A percentile compares a stretch with the other conserved stretches of the same genome.
These are phyloP conservation scores for Papilio dardanus DNA, from an alignment of 1,140 invertebrate genomes.

Conservation along the genomic window DNA sequence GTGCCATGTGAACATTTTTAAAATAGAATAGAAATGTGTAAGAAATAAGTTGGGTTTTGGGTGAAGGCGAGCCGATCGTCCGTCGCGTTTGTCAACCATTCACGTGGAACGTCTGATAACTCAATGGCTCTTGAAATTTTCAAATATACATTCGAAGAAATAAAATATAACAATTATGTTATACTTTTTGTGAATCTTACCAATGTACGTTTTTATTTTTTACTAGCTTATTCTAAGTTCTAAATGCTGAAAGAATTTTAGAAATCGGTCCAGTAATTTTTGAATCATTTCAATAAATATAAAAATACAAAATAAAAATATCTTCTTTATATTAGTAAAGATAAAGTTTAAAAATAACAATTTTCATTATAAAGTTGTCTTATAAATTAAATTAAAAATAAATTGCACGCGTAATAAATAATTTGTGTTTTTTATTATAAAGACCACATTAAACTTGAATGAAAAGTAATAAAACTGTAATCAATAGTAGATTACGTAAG, in stretches of 20 bases:
- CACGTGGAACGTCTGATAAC: slow-evolving; percentile 11
- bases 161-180: background rate
- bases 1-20: background rate
- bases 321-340: too few species aligned
- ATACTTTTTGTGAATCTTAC: background rate
- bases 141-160: background rate
- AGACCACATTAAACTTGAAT: too few species aligned
- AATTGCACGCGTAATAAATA: too few species aligned
- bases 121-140: slow-evolving; percentile 21
- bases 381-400: too few species aligned
- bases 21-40: background rate
- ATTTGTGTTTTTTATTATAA: too few species aligned
- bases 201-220: background rate
- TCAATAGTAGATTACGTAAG: background rate
- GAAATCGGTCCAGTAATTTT: too few species aligned
- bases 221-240: too few species aligned
- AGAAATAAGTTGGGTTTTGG: slow-evolving; percentile 6
- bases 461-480: background rate
- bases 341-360: too few species aligned
- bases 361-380: too few species aligned
- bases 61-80: background rate
- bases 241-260: too few species aligned
- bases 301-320: too few species aligned
- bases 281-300: too few species aligned
- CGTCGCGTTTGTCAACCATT: slow-evolving; percentile 12